A percentile compares a stretch with the other conserved stretches of the same genome.
Conservation (phyloP, 2,797 vertebrate genomes). For the Anguilla marmorata region DNA sequence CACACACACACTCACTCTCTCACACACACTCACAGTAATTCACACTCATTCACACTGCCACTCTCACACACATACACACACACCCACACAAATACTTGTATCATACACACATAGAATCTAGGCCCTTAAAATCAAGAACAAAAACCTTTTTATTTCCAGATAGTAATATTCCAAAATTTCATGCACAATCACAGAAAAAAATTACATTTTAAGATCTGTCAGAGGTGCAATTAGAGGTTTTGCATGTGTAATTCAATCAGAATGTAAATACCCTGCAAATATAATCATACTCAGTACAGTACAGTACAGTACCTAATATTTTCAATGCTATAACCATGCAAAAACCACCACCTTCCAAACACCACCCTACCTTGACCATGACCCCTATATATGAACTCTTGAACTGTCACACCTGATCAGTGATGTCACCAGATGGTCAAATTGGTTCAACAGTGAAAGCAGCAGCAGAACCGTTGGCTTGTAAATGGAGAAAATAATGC, state of each 20-base stretch:
- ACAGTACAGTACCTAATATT: background rate
- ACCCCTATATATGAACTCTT: background rate
- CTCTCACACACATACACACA: background rate
- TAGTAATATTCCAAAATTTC: background rate
- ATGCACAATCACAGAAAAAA: background rate
- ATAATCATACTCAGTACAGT: background rate
- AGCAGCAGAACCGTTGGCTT: background rate
- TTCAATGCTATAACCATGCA: background rate
- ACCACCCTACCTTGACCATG: background rate
- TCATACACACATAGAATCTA: background rate
- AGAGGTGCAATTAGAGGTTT: background rate
- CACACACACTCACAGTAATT: background rate
- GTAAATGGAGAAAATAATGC: conserved; percentile 12
- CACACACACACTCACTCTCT: background rate
- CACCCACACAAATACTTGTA: background rate
- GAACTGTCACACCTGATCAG: background rate
- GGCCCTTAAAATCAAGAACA: background rate
- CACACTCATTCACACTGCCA: background rate
- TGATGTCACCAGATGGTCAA: conserved; percentile 3
- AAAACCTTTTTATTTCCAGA: background rate
- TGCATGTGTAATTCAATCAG: background rate
- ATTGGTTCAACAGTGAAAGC: background rate
- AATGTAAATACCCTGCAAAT: background rate
- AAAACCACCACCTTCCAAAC: background rate
- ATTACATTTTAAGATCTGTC: background rate